phyloP scores from a whole-genome alignment of 2,888 invertebrate species.

The Scaptomyza parva region DNA sequence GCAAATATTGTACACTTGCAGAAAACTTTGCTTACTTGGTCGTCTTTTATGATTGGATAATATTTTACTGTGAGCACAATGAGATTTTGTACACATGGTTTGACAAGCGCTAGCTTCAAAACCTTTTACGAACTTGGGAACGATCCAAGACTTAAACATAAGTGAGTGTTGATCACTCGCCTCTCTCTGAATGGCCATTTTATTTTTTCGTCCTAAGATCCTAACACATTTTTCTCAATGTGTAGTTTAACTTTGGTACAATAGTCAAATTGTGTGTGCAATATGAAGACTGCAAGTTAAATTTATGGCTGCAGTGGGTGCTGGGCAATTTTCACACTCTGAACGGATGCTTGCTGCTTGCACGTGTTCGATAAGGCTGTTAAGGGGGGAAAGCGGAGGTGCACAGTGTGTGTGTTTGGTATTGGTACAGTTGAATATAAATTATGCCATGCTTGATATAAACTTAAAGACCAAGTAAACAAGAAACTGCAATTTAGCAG shows the following conservation, averaged over 20 bases:
- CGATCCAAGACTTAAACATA: background rate
- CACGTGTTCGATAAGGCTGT: slow-evolving; percentile 40
- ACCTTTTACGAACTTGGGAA: background rate
- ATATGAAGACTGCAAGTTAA: slow-evolving; percentile 19
- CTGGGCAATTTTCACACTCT: slow-evolving; percentile 53
- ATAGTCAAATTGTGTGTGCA: background rate
- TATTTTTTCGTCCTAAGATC: no score
- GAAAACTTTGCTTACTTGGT: no score
- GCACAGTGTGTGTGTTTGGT: slow-evolving; percentile 18
- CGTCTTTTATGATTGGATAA: no score
- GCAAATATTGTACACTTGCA: background rate
- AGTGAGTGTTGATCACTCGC: background rate
- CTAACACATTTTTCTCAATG: background rate
- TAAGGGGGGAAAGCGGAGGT: background rate
- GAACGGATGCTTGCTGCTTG: slow-evolving; percentile 35
- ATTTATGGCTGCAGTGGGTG: slow-evolving; percentile 58
- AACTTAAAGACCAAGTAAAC: slow-evolving; percentile 38
- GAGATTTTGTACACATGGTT: background rate
- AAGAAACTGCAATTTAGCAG: slow-evolving; percentile 56
- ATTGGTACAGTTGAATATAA: slow-evolving; percentile 50
- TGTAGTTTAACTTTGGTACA: background rate
- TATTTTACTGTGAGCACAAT: no score
- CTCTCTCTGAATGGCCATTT: no score
- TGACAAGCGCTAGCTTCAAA: background rate
- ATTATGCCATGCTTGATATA: slow-evolving; percentile 61